phyloP scores from a whole-genome alignment of 2,113 vertebrate genomes.

The Erpornis zantholeuca region DNA sequence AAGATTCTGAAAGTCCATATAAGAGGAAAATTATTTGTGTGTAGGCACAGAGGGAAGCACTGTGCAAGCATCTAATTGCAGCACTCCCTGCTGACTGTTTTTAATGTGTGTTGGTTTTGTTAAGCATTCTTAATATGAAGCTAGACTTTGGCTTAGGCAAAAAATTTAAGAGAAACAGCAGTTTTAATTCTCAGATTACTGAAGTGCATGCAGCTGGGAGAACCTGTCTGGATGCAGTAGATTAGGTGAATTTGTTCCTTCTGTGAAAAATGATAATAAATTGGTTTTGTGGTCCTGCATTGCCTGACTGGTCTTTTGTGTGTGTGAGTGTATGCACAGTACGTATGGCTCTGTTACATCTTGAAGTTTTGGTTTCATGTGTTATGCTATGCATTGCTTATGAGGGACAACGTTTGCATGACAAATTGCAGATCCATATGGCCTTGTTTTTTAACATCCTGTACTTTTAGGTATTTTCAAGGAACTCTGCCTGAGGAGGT shows the following conservation, averaged over 20 bases:
- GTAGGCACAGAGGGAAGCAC: slow-evolving; percentile 45
- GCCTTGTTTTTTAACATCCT: not conserved
- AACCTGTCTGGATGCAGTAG: not conserved
- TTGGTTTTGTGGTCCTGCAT: not conserved
- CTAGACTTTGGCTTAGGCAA: slow-evolving; percentile 36
- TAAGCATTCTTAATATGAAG: slow-evolving; percentile 63
- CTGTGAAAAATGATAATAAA: not conserved
- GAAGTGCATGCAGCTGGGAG: not conserved
- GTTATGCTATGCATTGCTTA: not conserved
- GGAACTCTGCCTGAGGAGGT: not conserved
- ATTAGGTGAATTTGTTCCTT: not conserved
- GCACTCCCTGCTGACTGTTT: slow-evolving; percentile 63
- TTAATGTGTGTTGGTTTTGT: slow-evolving; percentile 65
- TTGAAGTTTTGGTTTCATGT: not conserved
- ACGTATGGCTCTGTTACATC: not conserved
- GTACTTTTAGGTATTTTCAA: slow-evolving; percentile 7
- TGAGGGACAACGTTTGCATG: not conserved
- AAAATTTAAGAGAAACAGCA: not conserved
- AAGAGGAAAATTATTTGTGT: slow-evolving; percentile 39
- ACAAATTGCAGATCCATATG: not conserved
- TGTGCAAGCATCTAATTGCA: slow-evolving; percentile 54
- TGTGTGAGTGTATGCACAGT: not conserved
- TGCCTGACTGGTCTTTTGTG: not conserved
- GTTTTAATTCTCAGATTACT: not conserved
- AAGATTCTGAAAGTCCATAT: slow-evolving; percentile 2